These are phyloP conservation scores for Latrodectus hesperus DNA, from an alignment of 2,888 invertebrate species.

Conservation along the genomic window DNA sequence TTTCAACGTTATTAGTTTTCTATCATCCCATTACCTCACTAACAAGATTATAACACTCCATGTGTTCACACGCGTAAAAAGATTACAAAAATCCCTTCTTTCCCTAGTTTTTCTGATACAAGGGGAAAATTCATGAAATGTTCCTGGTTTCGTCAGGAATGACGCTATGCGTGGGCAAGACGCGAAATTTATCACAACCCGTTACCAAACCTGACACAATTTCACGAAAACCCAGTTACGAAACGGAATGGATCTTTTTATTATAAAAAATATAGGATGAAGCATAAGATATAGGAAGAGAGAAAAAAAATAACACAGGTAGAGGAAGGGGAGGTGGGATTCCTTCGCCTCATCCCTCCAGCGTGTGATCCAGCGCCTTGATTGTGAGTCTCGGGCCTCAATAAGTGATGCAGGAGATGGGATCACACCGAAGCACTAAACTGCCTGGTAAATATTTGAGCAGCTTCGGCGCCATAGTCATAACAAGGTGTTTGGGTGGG, in stretches of 20 bases:
- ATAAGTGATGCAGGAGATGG: constrained; percentile 66
- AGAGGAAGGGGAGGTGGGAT: constrained; percentile 3
- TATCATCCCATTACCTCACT: too few relatives aligned
- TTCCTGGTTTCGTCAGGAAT: too few relatives aligned
- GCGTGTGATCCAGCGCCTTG: constrained; percentile 31
- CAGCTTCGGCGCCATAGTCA: constrained; percentile 62
- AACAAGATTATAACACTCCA: too few relatives aligned
- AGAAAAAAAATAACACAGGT: neutral
- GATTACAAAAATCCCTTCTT: too few relatives aligned
- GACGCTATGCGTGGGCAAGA: neutral
- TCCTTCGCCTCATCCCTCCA: neutral
- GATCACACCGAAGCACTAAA: constrained; percentile 64
- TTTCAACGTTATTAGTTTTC: too few relatives aligned
- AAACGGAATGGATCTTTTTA: constrained; percentile 19
- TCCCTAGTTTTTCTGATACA: too few relatives aligned
- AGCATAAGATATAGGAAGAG: neutral
- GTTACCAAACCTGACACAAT: constrained; percentile 59
- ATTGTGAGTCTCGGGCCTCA: constrained; percentile 61
- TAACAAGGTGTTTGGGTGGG: constrained; percentile 60
- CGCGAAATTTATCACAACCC: constrained; percentile 56
- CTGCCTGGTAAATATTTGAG: constrained; percentile 65
- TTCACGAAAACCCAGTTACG: constrained; percentile 39
- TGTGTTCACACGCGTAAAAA: too few relatives aligned
- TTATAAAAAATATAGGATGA: constrained; percentile 21
- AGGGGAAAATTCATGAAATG: too few relatives aligned